Evolutionary conservation across 2,888 invertebrate genomes (phyloP).

Genomic region (Tolmerus cingulatus): DNA sequence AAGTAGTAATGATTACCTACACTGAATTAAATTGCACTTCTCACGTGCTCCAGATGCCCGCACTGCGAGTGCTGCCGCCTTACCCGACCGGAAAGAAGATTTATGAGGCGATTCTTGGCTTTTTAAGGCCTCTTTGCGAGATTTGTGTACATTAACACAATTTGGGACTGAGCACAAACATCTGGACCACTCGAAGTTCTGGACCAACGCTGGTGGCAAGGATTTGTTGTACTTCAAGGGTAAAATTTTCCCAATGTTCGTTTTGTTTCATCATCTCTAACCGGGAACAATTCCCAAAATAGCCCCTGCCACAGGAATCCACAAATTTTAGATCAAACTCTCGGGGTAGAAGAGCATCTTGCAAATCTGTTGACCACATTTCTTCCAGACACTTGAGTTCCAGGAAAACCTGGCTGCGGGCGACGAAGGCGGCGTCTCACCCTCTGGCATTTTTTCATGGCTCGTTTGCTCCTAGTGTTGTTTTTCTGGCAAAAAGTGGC

Average conservation of each 20-base stretch:
- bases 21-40: slow-evolving; percentile 13
- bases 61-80: neutral
- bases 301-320: neutral
- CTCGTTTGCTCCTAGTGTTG: slow-evolving; percentile 25
- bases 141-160: slow-evolving; percentile 7
- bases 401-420: slow-evolving; percentile 26
- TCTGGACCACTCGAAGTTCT: neutral
- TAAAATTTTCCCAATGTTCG: neutral
- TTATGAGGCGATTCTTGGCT: neutral
- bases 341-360: neutral
- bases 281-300: neutral
- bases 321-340: slow-evolving; percentile 9
- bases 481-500: slow-evolving; percentile 38
- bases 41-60: neutral
- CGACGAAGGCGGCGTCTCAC: neutral
- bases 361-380: slow-evolving; percentile 46
- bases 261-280: neutral
- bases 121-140: neutral
- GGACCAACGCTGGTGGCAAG: neutral
- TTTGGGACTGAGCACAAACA: neutral
- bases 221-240: neutral
- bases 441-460: slow-evolving; percentile 25
- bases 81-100: neutral
- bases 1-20: too few relatives aligned
- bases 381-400: slow-evolving; percentile 37